phyloP scores from a whole-genome alignment of 2,888 invertebrate genomes.

The Archips crataeganus region DNA sequence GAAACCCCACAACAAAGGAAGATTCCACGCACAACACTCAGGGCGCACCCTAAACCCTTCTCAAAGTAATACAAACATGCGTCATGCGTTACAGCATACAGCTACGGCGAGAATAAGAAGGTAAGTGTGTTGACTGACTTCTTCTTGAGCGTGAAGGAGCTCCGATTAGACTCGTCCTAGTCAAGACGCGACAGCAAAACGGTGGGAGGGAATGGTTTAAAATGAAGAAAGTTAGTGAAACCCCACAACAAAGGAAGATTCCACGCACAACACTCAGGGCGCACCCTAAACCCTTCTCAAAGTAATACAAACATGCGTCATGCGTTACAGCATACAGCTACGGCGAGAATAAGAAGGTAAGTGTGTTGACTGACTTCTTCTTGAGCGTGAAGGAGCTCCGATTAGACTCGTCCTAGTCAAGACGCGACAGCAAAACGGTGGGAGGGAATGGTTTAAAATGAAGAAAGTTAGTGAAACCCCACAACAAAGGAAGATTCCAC shows the following conservation, averaged over 20 bases:
- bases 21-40: not conserved
- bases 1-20: no score
- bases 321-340: conserved; percentile 47
- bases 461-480: not conserved
- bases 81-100: not conserved
- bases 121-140: conserved; percentile 50
- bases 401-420: conserved; percentile 93
- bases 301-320: no score
- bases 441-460: conserved; percentile 80
- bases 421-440: no score
- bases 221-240: no score
- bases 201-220: no score
- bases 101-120: conserved; percentile 63
- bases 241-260: no score
- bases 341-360: conserved; percentile 67
- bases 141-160: no score
- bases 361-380: conserved; percentile 88
- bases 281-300: no score
- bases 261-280: not conserved
- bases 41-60: not conserved
- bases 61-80: conserved; percentile 43
- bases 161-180: no score
- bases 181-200: no score
- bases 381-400: conserved; percentile 98
- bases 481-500: not conserved